A percentile compares a stretch with the other conserved stretches of the same genome.
Conservation (phyloP, 2,888 invertebrate species). For the Leptogaster cylindrica region DNA sequence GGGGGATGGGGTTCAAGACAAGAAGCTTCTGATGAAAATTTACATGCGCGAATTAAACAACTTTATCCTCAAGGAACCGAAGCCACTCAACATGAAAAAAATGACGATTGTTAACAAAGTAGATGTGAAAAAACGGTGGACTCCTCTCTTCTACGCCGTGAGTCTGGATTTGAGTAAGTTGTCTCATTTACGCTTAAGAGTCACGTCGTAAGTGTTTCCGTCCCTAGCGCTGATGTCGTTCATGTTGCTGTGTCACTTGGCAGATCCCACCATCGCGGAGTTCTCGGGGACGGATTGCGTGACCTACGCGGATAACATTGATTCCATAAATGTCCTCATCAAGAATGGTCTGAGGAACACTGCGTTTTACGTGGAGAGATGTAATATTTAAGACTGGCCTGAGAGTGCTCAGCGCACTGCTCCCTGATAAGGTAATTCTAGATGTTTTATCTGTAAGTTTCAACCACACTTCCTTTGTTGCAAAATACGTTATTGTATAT, state of each 20-base stretch:
- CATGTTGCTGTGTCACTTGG: conserved; percentile 46
- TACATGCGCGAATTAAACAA: not conserved
- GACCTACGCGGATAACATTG: conserved; percentile 52
- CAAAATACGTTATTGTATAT: too few species aligned
- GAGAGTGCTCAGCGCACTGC: too few species aligned
- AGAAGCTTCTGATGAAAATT: not conserved
- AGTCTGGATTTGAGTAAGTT: conserved; percentile 54
- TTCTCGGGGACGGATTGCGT: conserved; percentile 55
- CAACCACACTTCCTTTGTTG: too few species aligned
- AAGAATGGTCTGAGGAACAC: not conserved
- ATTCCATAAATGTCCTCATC: not conserved
- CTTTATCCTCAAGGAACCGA: not conserved
- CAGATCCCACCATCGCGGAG: conserved; percentile 56
- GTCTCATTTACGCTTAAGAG: not conserved
- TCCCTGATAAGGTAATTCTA: too few species aligned
- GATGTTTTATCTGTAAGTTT: too few species aligned
- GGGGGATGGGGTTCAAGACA: not conserved
- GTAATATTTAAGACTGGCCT: too few species aligned
- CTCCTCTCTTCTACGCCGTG: conserved; percentile 55
- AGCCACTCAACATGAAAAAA: conserved; percentile 48
- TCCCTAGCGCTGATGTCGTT: conserved; percentile 40
- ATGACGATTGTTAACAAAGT: conserved; percentile 53
- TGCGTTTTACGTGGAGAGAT: not conserved
- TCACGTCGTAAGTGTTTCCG: not conserved
- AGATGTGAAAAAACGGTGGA: conserved; percentile 55